phyloP scores from a whole-genome alignment of 2,113 vertebrate genomes.

The Myocastor coypus region DNA sequence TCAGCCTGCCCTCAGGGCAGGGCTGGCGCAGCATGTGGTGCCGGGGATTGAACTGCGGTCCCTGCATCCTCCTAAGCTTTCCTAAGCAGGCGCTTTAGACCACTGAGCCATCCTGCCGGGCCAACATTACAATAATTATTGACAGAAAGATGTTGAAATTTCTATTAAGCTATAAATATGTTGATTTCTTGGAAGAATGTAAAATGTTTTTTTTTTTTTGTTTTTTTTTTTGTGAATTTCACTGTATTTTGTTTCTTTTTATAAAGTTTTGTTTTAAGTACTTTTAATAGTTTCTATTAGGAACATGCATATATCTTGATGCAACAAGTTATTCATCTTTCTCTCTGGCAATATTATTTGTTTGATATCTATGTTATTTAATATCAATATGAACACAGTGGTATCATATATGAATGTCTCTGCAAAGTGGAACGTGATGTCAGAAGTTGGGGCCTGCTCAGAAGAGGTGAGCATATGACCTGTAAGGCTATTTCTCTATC shows the following conservation, averaged over 20 bases:
- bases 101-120: no score
- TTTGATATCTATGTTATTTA: neutral
- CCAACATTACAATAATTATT: conserved; percentile 2
- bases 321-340: neutral
- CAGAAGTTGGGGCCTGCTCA: neutral
- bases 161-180: neutral
- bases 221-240: neutral
- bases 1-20: no score
- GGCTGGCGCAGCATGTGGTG: no score
- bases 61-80: no score
- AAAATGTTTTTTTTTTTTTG: neutral
- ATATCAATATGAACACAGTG: neutral
- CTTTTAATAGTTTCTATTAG: neutral
- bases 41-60: no score
- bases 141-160: neutral
- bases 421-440: neutral
- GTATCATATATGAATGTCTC: neutral
- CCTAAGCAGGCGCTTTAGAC: no score
- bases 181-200: neutral
- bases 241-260: neutral
- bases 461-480: neutral
- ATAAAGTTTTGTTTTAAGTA: neutral
- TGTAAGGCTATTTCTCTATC: neutral
- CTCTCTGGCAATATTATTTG: neutral
- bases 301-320: neutral